Base-by-base conservation (phyloP, 1,140 invertebrate genomes). In the Sminthurinus signatus region DNA sequence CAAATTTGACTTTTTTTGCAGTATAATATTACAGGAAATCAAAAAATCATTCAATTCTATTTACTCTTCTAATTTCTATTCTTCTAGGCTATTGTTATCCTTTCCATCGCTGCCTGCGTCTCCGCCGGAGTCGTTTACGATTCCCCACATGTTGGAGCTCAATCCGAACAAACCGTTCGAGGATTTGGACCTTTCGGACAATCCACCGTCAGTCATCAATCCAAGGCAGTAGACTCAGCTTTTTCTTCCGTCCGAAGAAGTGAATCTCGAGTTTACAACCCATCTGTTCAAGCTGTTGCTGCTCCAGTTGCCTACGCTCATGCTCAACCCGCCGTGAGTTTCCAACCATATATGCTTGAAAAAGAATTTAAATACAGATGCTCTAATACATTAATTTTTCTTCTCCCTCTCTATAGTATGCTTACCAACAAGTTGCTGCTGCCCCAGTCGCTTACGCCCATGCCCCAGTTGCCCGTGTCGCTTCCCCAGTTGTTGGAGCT, bases 221-320 rank as follows among this genome's bases (percentile, higher is more conserved):
- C 23, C 10, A 61, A 61, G 59, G 59, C 82, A 48, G 80, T 86
- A 56, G 81, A 84, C 68, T 86, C 84, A 1, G 84, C 85, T 4
- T 87, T 82, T 77, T 85, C 84, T 27, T 85, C 82, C 72, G 81
- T 82, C 31, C 81, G 82, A 71, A 84, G 83, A 71, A 75, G 80
- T 29, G 83, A 85, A 67, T 78, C 84, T 4, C 78, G 84, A 28
- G 80, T 85, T 2, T 84, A 80, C 75, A 85, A 85, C 74, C 82
- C 83, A 14, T 81, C 81, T 19, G 43, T 81, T 23, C 5, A 14
- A 5, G 23, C 19, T 31, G 43, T 21, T 48, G 43, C 58, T 48
- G 58, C 58, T 48, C 58, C 58, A 60, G 58, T 42, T 42, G 55
- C 58, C 42, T 60, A 60, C 29, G 62, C 54, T 46, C 23, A 14